These are phyloP conservation scores for Barypeithes pellucidus DNA, from an alignment of 2,888 invertebrate species.

Conservation along the genomic window DNA sequence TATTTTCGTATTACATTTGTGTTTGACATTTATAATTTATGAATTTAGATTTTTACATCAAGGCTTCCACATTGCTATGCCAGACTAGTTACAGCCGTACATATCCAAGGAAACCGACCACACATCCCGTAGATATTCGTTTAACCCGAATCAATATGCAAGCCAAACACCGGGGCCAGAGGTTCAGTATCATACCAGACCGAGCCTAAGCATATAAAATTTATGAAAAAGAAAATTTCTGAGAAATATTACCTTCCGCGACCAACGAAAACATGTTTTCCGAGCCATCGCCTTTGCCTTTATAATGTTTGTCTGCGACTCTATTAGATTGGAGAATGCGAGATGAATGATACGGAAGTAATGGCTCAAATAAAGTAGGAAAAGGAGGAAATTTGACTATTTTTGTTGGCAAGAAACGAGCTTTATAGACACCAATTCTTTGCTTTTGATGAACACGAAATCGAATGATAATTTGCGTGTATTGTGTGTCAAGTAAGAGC, in stretches of 20 bases:
- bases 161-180: conserved; percentile 44
- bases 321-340: conserved; percentile 48
- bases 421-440: no score
- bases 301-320: conserved; percentile 48
- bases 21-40: conserved; percentile 28
- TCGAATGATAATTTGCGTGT: no score
- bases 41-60: not conserved
- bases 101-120: conserved; percentile 40
- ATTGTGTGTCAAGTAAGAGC: no score
- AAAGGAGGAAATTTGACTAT: no score
- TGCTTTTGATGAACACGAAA: no score
- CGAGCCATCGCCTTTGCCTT: conserved; percentile 48
- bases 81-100: conserved; percentile 30
- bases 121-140: conserved; percentile 47
- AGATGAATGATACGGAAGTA: conserved; percentile 30
- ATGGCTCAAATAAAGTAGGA: conserved; percentile 6
- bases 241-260: conserved; percentile 50
- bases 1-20: no score
- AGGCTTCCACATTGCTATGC: conserved; percentile 36
- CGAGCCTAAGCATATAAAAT: conserved; percentile 57
- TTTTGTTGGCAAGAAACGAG: no score
- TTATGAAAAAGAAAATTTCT: conserved; percentile 59
- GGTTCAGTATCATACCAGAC: conserved; percentile 45
- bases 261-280: conserved; percentile 52
- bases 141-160: conserved; percentile 54